phyloP scores from a whole-genome alignment of 2,113 vertebrate species.

The Engraulis encrasicolus region DNA sequence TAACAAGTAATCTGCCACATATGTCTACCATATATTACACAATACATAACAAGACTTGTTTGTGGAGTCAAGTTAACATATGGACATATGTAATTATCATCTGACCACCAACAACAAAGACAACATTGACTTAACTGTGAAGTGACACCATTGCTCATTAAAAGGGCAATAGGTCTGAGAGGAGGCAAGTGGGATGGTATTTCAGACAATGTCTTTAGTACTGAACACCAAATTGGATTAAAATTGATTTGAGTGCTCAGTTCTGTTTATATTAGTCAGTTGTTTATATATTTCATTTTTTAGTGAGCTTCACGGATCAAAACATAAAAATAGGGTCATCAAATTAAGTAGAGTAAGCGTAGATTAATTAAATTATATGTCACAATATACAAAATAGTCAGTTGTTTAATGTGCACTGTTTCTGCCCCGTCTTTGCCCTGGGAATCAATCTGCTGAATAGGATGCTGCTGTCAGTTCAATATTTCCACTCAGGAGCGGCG shows the following conservation, averaged over 20 bases:
- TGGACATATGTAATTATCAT: neutral
- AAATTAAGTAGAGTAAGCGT: too few relatives aligned
- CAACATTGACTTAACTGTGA: neutral
- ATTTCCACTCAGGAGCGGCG: neutral
- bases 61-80: neutral
- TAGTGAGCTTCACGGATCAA: too few relatives aligned
- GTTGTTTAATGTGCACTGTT: neutral
- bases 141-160: neutral
- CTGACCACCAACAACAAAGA: neutral
- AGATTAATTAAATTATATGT: too few relatives aligned
- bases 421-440: neutral
- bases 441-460: neutral
- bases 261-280: neutral
- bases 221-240: neutral
- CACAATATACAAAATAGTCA: neutral
- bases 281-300: neutral
- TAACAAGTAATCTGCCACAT: neutral
- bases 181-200: neutral
- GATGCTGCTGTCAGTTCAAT: neutral
- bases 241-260: conserved; percentile 5
- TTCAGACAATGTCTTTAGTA: conserved; percentile 4
- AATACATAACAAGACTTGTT: neutral
- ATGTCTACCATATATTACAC: too few relatives aligned
- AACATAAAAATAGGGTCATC: too few relatives aligned
- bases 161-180: neutral